A percentile compares a stretch with the other conserved stretches of the same genome.
These are phyloP conservation scores for Gorsachius magnificus DNA, from an alignment of 2,797 vertebrate species.

Conservation along the genomic window DNA sequence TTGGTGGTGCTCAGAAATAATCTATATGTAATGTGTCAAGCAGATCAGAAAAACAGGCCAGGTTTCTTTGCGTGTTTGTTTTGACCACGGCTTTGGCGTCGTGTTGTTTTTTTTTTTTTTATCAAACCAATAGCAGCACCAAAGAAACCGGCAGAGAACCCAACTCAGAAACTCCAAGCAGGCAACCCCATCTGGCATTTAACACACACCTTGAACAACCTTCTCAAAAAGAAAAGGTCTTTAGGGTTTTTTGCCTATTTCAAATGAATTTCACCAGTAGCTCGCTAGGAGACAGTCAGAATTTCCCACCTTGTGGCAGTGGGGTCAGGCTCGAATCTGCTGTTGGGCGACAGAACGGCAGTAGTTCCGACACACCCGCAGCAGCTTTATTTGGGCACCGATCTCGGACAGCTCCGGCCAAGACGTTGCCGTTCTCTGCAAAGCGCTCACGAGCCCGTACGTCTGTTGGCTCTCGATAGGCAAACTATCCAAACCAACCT, in stretches of 20 bases:
- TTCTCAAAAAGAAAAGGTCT: neutral
- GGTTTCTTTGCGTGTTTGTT: neutral
- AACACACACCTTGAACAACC: neutral
- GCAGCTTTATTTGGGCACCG: neutral
- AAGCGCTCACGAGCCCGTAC: neutral
- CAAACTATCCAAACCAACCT: neutral
- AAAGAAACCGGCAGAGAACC: neutral
- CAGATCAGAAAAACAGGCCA: neutral
- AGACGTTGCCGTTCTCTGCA: rapidly evolving
- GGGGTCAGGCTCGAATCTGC: neutral
- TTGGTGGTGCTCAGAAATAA: neutral
- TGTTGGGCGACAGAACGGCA: neutral
- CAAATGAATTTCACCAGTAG: neutral
- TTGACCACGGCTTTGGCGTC: neutral
- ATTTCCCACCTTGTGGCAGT: neutral
- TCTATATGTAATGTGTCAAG: neutral
- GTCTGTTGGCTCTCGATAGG: neutral
- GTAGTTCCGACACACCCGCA: neutral
- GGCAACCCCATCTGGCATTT: neutral
- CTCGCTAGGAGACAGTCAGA: neutral
- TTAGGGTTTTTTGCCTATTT: neutral
- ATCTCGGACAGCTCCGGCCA: neutral
- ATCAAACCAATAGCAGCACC: neutral
- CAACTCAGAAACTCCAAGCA: neutral
- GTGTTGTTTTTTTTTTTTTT: neutral